Conservation (phyloP, 2,113 vertebrate genomes). For the Sminthopsis crassicaudata region DNA sequence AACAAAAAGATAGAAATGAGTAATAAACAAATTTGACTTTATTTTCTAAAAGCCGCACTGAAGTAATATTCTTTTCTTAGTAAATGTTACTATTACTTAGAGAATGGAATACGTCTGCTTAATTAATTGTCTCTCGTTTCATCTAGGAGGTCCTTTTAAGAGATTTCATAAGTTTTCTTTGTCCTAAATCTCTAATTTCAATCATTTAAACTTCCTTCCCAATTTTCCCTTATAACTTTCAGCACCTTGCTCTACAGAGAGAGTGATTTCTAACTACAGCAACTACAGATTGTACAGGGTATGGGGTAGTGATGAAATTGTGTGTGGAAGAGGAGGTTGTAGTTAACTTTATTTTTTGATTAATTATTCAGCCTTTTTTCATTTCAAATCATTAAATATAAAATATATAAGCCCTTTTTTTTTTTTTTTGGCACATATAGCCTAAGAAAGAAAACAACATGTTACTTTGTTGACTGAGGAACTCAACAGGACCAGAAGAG, state of each 20-base stretch:
- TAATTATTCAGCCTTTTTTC: background rate
- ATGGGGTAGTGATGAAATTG: background rate
- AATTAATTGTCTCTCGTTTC: background rate
- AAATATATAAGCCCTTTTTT: background rate
- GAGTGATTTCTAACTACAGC: background rate
- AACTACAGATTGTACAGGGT: background rate
- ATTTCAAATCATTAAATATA: conserved; percentile 3
- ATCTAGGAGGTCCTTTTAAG: background rate
- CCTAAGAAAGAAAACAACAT: background rate
- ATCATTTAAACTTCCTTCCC: background rate
- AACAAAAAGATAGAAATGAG: background rate
- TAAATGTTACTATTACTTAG: background rate
- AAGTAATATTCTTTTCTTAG: background rate
- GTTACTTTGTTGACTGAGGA: background rate
- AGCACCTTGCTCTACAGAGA: background rate
- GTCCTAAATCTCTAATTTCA: background rate
- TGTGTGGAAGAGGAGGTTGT: background rate
- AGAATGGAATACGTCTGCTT: background rate
- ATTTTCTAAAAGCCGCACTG: background rate
- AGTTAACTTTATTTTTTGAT: background rate
- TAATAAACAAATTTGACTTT: background rate
- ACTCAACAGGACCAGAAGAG: background rate
- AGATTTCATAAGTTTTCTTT: background rate
- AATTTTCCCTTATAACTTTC: background rate
- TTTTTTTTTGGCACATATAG: background rate